These are phyloP conservation scores for Limenitis camilla DNA, from an alignment of 2,888 invertebrate species.

Conservation along the genomic window DNA sequence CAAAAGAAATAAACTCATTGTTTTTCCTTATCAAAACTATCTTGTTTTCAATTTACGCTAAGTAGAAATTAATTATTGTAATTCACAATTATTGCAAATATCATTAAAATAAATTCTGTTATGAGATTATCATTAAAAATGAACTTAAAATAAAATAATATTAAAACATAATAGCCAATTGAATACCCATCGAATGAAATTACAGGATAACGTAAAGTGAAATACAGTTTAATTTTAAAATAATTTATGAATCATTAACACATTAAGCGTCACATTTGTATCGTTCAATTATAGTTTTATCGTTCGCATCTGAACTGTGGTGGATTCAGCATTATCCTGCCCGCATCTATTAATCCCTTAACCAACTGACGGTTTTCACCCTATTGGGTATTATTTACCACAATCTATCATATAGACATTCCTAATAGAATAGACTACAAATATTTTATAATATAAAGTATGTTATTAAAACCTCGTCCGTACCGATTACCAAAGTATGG, in stretches of 20 bases:
- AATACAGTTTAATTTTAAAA: slow-evolving; percentile 14
- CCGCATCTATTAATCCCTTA: slow-evolving; percentile 17
- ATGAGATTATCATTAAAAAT: too few relatives aligned
- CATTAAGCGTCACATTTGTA: slow-evolving; percentile 5
- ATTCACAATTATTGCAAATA: too few relatives aligned
- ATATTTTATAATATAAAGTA: too few relatives aligned
- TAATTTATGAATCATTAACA: slow-evolving; percentile 17
- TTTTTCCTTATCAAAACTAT: too few relatives aligned
- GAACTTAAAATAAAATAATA: too few relatives aligned
- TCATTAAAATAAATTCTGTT: too few relatives aligned
- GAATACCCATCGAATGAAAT: not conserved
- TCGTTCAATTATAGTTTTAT: slow-evolving; percentile 11
- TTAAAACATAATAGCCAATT: not conserved
- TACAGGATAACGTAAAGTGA: not conserved
- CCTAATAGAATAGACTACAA: too few relatives aligned
- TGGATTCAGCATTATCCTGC: slow-evolving; percentile 10
- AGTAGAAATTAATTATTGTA: too few relatives aligned
- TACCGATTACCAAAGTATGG: too few relatives aligned
- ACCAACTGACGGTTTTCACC: slow-evolving; percentile 1
- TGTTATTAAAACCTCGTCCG: too few relatives aligned
- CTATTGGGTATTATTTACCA: not conserved
- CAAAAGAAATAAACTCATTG: too few relatives aligned
- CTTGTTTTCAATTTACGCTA: too few relatives aligned
- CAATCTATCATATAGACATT: not conserved
- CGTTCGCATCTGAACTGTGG: slow-evolving; percentile 11